These are phyloP conservation scores for Drosophila infuscata DNA, from an alignment of 2,888 invertebrate species.

Conservation along the genomic window DNA sequence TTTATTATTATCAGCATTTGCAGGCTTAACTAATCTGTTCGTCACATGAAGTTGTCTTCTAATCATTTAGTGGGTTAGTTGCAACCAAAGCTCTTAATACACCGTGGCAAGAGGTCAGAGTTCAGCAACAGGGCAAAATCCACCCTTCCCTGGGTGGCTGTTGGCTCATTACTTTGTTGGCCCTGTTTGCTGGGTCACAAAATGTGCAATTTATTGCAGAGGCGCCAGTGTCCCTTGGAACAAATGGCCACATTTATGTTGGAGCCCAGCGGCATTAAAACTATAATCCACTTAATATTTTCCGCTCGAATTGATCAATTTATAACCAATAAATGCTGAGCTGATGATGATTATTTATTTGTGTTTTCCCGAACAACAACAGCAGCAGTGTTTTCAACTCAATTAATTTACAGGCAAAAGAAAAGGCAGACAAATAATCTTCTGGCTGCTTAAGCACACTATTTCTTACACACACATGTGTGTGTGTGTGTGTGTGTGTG, in stretches of 20 bases:
- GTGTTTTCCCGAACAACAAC: conserved; percentile 45
- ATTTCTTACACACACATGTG: conserved; percentile 13
- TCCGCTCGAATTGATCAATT: conserved; percentile 75
- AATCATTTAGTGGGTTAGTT: conserved; percentile 44
- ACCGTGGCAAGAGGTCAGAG: conserved; percentile 21
- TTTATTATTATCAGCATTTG: conserved; percentile 42
- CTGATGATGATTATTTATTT: conserved; percentile 79
- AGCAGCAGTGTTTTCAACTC: conserved; percentile 69
- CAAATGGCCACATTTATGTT: conserved; percentile 31
- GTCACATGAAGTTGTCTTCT: conserved; percentile 32
- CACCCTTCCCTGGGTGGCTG: not conserved
- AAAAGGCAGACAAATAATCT: conserved; percentile 45
- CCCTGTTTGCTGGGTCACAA: conserved; percentile 8
- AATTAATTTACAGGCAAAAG: conserved; percentile 64
- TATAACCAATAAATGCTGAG: conserved; percentile 80
- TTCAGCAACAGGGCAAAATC: conserved; percentile 20
- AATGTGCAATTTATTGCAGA: conserved; percentile 59
- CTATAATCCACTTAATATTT: conserved; percentile 80
- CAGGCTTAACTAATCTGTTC: conserved; percentile 49
- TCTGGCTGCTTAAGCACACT: conserved; percentile 76
- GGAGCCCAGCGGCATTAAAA: conserved; percentile 64
- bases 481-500: conserved; percentile 1
- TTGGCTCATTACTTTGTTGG: not conserved
- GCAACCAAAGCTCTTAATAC: conserved; percentile 27
- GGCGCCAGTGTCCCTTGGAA: conserved; percentile 42